phyloP scores from a whole-genome alignment of 1,140 invertebrate genomes.

The Listronotus oregonensis region DNA sequence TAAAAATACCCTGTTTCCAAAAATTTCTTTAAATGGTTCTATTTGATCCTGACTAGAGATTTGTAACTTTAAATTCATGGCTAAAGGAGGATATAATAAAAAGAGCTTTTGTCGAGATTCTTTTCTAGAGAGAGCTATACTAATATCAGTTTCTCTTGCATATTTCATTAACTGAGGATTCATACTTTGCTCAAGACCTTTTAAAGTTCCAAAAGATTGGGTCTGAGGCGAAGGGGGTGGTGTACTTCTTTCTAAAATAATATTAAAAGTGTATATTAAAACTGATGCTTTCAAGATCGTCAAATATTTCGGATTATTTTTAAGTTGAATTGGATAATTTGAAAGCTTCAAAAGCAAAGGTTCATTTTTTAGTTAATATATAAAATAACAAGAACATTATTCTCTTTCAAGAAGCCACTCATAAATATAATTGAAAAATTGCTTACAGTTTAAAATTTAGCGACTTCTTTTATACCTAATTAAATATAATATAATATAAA shows the following conservation, averaged over 20 bases:
- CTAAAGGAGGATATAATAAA: conserved; percentile 53
- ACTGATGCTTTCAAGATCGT: too few relatives aligned
- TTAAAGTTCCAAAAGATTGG: conserved; percentile 73
- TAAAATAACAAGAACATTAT: too few relatives aligned
- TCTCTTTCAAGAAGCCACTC: too few relatives aligned
- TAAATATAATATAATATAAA: too few relatives aligned
- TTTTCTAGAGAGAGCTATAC: conserved; percentile 77
- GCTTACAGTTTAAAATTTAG: too few relatives aligned
- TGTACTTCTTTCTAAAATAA: conserved; percentile 56
- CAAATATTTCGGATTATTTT: too few relatives aligned
- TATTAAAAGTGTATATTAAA: background rate
- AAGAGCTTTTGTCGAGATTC: conserved; percentile 77
- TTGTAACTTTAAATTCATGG: conserved; percentile 44
- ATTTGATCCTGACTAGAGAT: conserved; percentile 54
- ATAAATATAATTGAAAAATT: too few relatives aligned
- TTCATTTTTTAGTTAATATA: too few relatives aligned
- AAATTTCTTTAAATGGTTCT: conserved; percentile 79
- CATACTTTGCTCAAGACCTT: conserved; percentile 86
- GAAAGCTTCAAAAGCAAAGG: too few relatives aligned
- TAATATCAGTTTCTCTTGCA: conserved; percentile 85
- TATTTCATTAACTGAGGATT: conserved; percentile 90
- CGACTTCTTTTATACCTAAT: too few relatives aligned
- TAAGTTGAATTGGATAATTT: too few relatives aligned
- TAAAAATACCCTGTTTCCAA: conserved; percentile 82
- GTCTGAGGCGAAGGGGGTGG: conserved; percentile 62